phyloP scores from a whole-genome alignment of 2,113 vertebrate genomes.

The Hiodon tergisus region DNA sequence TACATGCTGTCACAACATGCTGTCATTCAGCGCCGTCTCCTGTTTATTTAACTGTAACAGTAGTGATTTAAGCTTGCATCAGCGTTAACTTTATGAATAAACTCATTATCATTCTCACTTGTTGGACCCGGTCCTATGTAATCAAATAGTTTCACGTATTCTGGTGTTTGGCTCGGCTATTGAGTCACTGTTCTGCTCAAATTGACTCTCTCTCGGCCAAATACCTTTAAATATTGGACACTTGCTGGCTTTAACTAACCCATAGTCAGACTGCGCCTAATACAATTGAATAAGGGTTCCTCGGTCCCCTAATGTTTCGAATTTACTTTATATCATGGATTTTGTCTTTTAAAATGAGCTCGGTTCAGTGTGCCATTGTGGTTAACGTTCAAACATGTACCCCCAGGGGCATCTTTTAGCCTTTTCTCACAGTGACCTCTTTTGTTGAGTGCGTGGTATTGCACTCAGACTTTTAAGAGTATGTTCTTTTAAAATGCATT shows the following conservation, averaged over 20 bases:
- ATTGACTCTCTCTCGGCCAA: not conserved
- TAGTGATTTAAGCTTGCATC: not conserved
- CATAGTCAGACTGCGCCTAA: not conserved
- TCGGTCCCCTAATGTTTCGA: not conserved
- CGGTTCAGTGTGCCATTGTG: no score
- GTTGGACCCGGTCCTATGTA: not conserved
- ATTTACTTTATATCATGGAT: no score
- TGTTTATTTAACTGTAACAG: constrained; percentile 11
- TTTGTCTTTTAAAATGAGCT: no score
- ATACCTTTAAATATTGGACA: not conserved
- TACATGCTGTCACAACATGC: constrained; percentile 11
- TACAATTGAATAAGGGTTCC: not conserved
- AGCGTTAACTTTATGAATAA: not conserved
- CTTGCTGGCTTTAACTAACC: not conserved
- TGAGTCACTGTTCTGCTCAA: not conserved
- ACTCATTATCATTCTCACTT: not conserved
- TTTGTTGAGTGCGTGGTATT: no score
- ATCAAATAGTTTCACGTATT: not conserved
- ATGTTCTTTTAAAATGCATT: no score
- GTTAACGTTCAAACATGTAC: no score
- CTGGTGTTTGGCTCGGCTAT: not conserved
- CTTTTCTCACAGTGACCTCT: no score
- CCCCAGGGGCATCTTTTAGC: no score
- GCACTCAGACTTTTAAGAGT: no score
- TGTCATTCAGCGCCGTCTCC: constrained; percentile 17